Conservation (phyloP, 2,797 vertebrate species). For the Epinephelus awoara region DNA sequence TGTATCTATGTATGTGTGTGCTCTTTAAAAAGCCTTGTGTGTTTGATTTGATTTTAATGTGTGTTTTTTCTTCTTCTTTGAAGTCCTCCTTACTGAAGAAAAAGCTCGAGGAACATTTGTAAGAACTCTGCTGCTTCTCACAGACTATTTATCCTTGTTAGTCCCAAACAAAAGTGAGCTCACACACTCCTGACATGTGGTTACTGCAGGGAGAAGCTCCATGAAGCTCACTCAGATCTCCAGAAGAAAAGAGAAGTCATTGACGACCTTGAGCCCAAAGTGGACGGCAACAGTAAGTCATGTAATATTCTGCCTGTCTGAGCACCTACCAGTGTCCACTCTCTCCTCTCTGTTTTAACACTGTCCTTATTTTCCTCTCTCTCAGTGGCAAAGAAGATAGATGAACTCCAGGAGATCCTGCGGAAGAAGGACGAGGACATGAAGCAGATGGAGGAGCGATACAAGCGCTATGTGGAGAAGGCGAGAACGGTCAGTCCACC, state of each 20-base stretch:
- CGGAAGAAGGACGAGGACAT: slow-evolving; percentile 93
- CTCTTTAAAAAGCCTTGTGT: background rate
- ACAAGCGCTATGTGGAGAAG: slow-evolving; percentile 90
- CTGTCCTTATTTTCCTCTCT: background rate
- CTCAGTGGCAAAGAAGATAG: slow-evolving; percentile 89
- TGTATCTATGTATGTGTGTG: slow-evolving; percentile 14
- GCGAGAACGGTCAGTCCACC: slow-evolving; percentile 85
- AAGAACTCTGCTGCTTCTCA: slow-evolving; percentile 74
- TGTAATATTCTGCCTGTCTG: background rate
- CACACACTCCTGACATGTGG: background rate
- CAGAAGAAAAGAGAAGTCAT: slow-evolving; percentile 92
- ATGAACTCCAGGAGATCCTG: slow-evolving; percentile 90
- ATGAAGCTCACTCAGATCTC: slow-evolving; percentile 91
- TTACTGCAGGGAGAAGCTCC: slow-evolving; percentile 89
- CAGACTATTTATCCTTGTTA: background rate
- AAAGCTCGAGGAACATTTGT: slow-evolving; percentile 94
- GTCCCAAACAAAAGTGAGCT: background rate
- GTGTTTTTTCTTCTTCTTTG: slow-evolving; percentile 11
- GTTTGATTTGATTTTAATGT: background rate
- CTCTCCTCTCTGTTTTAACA: background rate
- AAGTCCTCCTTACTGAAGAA: slow-evolving; percentile 91
- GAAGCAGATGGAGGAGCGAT: slow-evolving; percentile 93
- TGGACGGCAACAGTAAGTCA: slow-evolving; percentile 85
- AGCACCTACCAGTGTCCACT: background rate
- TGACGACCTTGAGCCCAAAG: slow-evolving; percentile 90